Base-by-base conservation (phyloP, 1,140 invertebrate genomes). In the Alviniconcha marisindica region DNA sequence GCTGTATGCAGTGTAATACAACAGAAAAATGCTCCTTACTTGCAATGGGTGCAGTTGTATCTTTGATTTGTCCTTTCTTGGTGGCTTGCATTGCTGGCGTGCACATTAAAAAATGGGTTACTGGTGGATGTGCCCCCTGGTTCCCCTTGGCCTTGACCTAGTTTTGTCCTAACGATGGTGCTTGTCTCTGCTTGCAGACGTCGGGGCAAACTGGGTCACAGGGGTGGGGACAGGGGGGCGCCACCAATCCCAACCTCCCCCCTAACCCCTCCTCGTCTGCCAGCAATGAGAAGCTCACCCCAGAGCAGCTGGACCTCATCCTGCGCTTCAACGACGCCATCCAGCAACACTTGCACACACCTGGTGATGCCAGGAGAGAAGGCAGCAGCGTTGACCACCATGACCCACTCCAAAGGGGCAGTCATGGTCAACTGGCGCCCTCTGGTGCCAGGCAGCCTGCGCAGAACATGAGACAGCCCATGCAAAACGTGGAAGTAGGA, bases 241-340 rank as follows among this genome's bases (percentile, higher is more conserved):
- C 51, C 51, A 63, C 33, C 54, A 7, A 48, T 54, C 54, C 31
- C 77, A 14, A n/a, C 18, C n/a, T 2, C 73, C 73, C 73, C 73
- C 44, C 24, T 28, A 2, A 2, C 71, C 71, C 38, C 36, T n/a
- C 38, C 74, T 33, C 42, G 44, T 33, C 81, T 76, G 5, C 31
- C 38, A 40, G 18, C 60, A 31, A 60, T 14, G 40, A 42, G 14
- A 40, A 81, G n/a, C 77, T 86, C 28, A 63, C 82, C 12, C 81
- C 81, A 12, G 48, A 82, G 36, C 69, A 87, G 33, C 73, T 85
- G 14, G 82, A 85, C 69, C 42, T 80, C 21, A 80, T 87, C 24
- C 73, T 85, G 51, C 63, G 74, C 73, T 85, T 87, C 28, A 87
- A 87, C 56, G 83, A 87, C 36, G 84, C 83, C 12, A n/a, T 87